Evolutionary conservation across 2,797 vertebrate species (phyloP).

Genomic region (Acanthopagrus latus): DNA sequence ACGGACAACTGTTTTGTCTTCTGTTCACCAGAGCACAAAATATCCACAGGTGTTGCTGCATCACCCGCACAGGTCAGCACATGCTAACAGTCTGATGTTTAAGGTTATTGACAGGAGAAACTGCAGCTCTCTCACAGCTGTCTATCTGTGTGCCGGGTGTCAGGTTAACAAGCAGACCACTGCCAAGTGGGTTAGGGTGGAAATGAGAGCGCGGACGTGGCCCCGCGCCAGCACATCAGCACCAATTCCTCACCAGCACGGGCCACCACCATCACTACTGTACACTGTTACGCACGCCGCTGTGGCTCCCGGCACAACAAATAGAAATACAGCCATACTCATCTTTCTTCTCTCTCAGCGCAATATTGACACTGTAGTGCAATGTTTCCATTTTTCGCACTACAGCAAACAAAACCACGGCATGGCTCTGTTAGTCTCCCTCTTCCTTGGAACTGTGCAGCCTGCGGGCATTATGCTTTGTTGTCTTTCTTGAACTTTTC

Average conservation of each 20-base stretch:
- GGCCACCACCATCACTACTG: slow-evolving; percentile 1
- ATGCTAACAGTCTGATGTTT: slow-evolving; percentile 27
- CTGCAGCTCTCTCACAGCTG: slow-evolving; percentile 52
- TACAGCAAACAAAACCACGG: slow-evolving; percentile 23
- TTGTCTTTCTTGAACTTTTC: slow-evolving; percentile 14
- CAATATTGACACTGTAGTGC: slow-evolving; percentile 12
- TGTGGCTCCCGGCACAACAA: slow-evolving; percentile 16
- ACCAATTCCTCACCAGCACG: slow-evolving; percentile 24
- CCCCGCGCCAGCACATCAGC: slow-evolving; percentile 44
- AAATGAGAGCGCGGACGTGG: slow-evolving; percentile 58
- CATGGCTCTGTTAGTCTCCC: neutral
- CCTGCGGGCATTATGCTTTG: neutral
- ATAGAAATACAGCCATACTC: slow-evolving; percentile 12
- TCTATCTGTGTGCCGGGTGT: slow-evolving; percentile 63
- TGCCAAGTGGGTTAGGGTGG: slow-evolving; percentile 80
- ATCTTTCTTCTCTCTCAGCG: slow-evolving; percentile 27
- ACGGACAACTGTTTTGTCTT: neutral
- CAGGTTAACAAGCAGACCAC: slow-evolving; percentile 56
- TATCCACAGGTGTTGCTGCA: neutral
- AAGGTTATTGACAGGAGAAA: slow-evolving; percentile 54
- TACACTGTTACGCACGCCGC: slow-evolving; percentile 11
- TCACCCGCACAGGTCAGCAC: neutral
- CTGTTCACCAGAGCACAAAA: neutral
- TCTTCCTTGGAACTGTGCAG: neutral
- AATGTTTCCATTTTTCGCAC: slow-evolving; percentile 40